Percentiles rank a stretch among this genome's conserved stretches.
phyloP scores from a whole-genome alignment of 2,113 vertebrate species.

The Podilymbus podiceps region DNA sequence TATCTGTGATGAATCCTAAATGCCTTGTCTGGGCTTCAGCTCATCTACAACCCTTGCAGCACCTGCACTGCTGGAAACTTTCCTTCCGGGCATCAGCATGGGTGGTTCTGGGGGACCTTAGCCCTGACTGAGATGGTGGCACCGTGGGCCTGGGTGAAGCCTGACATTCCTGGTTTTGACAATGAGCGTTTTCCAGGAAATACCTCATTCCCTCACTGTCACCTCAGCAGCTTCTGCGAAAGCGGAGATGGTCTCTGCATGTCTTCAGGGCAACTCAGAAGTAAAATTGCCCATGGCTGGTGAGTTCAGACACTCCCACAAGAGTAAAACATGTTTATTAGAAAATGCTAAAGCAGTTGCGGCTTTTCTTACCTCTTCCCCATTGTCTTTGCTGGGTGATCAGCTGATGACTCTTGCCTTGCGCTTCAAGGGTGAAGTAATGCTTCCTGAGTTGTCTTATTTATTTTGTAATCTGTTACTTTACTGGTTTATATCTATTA shows the following conservation, averaged over 20 bases:
- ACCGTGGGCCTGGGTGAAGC: background rate
- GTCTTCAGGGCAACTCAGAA: background rate
- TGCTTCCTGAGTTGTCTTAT: background rate
- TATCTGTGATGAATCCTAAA: background rate
- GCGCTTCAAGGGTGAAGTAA: background rate
- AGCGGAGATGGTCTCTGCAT: accelerated
- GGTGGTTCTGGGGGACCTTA: background rate
- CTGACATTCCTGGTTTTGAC: background rate
- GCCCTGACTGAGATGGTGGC: background rate
- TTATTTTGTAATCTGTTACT: background rate
- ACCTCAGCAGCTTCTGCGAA: background rate
- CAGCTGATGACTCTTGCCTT: constrained; percentile 7
- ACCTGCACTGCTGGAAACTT: background rate
- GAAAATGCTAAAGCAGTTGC: background rate
- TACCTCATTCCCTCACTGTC: background rate
- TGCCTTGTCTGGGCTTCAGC: background rate
- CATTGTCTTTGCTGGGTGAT: background rate
- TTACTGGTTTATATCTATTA: background rate
- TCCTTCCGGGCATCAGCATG: accelerated
- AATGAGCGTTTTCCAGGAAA: background rate
- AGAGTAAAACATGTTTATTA: background rate
- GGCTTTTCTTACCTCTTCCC: background rate
- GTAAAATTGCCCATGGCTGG: background rate
- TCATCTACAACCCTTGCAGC: background rate
- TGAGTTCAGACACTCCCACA: background rate